Percentiles rank a stretch among this genome's conserved stretches.
Conservation (phyloP, 2,888 invertebrate genomes). For the Cantharis rufa region DNA sequence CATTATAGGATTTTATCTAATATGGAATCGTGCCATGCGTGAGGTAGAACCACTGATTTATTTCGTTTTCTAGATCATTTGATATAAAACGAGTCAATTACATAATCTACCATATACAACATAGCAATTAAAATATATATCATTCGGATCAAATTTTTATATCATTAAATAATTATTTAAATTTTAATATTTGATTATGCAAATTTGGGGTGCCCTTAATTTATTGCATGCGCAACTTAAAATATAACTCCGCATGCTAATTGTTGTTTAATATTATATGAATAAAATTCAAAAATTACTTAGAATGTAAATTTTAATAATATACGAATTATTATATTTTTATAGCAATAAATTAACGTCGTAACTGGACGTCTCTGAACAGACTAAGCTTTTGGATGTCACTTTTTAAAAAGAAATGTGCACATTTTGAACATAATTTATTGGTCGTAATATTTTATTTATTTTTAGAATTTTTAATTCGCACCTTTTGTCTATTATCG, state of each 20-base stretch:
- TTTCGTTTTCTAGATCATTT: slow-evolving; percentile 21
- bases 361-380: not conserved
- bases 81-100: slow-evolving; percentile 16
- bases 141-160: not conserved
- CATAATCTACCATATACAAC: slow-evolving; percentile 1
- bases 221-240: not conserved
- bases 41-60: slow-evolving; percentile 20
- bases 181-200: not conserved
- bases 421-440: not conserved
- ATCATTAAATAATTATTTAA: not conserved
- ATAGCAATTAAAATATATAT: not conserved
- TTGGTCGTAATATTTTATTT: not conserved
- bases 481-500: not conserved
- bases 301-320: not conserved
- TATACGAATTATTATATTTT: not conserved
- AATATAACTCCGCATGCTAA: not conserved
- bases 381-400: not conserved
- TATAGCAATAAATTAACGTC: not conserved
- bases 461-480: not conserved
- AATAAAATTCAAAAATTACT: not conserved
- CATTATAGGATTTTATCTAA: slow-evolving; percentile 7
- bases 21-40: slow-evolving; percentile 17
- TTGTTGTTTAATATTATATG: not conserved
- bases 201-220: not conserved
- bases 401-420: not conserved